phyloP scores from a whole-genome alignment of 2,113 vertebrate genomes.

The Chunga burmeisteri region DNA sequence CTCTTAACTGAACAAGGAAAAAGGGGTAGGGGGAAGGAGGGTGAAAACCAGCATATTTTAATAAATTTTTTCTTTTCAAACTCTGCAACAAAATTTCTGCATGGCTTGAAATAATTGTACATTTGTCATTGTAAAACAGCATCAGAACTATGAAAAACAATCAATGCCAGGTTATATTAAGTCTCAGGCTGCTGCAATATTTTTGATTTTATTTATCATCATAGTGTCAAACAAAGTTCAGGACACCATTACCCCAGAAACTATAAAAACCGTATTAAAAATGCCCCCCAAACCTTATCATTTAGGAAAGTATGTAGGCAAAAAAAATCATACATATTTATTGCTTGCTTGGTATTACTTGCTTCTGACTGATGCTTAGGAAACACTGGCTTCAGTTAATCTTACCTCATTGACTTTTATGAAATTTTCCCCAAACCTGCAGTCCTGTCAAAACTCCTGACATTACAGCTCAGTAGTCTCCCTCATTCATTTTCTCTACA shows the following conservation, averaged over 20 bases:
- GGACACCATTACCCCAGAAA: background rate
- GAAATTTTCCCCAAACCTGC: background rate
- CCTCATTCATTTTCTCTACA: background rate
- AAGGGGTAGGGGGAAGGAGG: background rate
- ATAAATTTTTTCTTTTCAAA: background rate
- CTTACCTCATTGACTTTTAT: background rate
- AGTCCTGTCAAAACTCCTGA: background rate
- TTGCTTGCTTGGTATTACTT: background rate
- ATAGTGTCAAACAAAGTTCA: background rate
- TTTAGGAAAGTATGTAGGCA: background rate
- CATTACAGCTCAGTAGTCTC: background rate
- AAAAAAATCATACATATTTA: background rate
- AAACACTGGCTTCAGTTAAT: background rate
- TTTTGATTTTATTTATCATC: background rate
- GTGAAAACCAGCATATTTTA: background rate
- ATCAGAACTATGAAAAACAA: background rate
- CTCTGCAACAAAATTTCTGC: background rate
- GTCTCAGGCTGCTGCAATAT: background rate
- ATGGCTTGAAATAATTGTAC: background rate
- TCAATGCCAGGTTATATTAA: background rate
- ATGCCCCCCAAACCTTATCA: background rate
- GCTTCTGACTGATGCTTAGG: background rate
- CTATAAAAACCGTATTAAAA: accelerated
- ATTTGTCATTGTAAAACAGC: background rate
- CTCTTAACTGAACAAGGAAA: background rate